Evolutionary conservation across 1,140 invertebrate genomes (phyloP), one percentile per base, ranked within the genome.

Genomic region (Araneus ventricosus): DNA sequence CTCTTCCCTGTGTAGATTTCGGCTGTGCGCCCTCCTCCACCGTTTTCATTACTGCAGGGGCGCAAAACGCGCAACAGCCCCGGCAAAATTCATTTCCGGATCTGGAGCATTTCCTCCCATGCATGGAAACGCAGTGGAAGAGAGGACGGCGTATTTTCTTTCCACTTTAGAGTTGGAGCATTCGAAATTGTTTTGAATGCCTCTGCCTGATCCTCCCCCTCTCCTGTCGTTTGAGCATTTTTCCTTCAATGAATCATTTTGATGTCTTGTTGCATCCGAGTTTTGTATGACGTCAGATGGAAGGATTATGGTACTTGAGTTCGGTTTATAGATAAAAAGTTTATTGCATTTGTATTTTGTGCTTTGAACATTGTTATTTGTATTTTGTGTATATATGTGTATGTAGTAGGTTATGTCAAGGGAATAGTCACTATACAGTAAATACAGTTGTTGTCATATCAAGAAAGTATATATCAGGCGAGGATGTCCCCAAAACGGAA

Each of bases 61-160:
- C 57, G 84, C 84, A 59, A 86, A 88, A 79, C 88, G 88, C 70
- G 41, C 67, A 89, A 89, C 88, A 89, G 67, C 70, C 88, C 88
- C 17, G 20, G 8, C 39, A 45, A 88, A 89, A 79, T 89, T 70
- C 70, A 79, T 89, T 89, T 70, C 88, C 34, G 88, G 27, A 45
- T 52, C 39, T 37, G 86, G 10, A 79, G 88, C 41, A 79, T 89
- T 89, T 89, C 88, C 88, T 89, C 57, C n/a, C 30, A 10, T 7
- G 37, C 57, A 30, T 37, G 20, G 41, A 52, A 70, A 89, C 14
- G 39, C 10, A 24, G 39, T 39, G 30, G 27, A 45, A 75, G 41
- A 85, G 82, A 80, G n/a, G 63, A 14, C 27, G 70, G 14, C 45
- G 30, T 57, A 86, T 86, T 86, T 86, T 86, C 84, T 86, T 86